Percentiles rank a stretch among this genome's conserved stretches.
Evolutionary conservation across 2,888 invertebrate genomes (phyloP).

Genomic region (Pollenia labialis): DNA sequence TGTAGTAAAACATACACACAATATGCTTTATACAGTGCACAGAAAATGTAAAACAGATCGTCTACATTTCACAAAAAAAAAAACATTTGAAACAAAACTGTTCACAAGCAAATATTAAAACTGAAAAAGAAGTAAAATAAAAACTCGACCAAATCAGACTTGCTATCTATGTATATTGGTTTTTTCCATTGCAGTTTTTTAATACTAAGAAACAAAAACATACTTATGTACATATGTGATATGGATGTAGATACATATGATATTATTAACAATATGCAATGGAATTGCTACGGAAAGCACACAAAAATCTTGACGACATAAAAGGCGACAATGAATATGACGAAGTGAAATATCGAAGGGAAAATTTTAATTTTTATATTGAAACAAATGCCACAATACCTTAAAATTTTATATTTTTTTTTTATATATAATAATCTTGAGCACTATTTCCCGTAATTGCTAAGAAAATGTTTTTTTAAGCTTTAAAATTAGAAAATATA

Average conservation of each 20-base stretch:
- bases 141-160: too few species aligned
- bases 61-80: too few species aligned
- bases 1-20: too few species aligned
- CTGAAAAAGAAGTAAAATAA: too few species aligned
- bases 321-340: slow-evolving; percentile 48
- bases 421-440: neutral
- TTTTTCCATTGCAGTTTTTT: too few species aligned
- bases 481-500: neutral
- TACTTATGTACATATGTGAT: too few species aligned
- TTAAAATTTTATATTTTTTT: slow-evolving; percentile 21
- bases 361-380: slow-evolving; percentile 68
- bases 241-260: neutral
- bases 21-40: too few species aligned
- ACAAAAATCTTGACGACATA: slow-evolving; percentile 21
- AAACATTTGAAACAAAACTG: too few species aligned
- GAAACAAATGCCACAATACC: slow-evolving; percentile 14
- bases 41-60: too few species aligned
- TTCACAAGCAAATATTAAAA: too few species aligned
- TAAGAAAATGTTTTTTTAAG: neutral
- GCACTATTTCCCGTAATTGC: neutral
- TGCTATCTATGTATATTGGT: too few species aligned
- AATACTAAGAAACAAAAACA: too few species aligned
- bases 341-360: slow-evolving; percentile 65
- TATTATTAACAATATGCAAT: slow-evolving; percentile 31
- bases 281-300: slow-evolving; percentile 26